Percentiles rank a stretch among this genome's conserved stretches.
phyloP scores from a whole-genome alignment of 2,888 invertebrate species.

The Siphonodentalium dalli region DNA sequence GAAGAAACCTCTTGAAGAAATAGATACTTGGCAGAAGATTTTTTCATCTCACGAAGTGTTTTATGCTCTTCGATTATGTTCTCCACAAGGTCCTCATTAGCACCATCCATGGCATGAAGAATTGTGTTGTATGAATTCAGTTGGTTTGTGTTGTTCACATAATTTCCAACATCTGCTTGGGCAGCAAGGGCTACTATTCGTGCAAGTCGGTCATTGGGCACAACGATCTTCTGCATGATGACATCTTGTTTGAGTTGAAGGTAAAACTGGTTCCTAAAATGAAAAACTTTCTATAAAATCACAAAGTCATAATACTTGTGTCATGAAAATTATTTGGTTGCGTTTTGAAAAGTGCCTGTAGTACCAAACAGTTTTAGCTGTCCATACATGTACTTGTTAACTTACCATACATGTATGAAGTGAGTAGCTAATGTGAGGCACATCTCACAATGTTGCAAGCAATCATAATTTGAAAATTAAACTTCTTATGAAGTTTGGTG shows the following conservation, averaged over 20 bases:
- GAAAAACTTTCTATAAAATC: constrained; percentile 7
- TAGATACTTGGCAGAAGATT: constrained; percentile 84
- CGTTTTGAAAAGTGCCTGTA: too few species aligned
- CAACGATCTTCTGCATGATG: constrained; percentile 73
- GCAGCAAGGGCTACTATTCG: constrained; percentile 80
- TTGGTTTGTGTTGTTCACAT: constrained; percentile 35
- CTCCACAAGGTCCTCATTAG: constrained; percentile 26
- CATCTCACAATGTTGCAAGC: too few species aligned
- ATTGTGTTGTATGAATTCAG: constrained; percentile 35
- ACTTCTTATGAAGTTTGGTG: too few species aligned
- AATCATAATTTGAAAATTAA: too few species aligned
- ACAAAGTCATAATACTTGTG: too few species aligned
- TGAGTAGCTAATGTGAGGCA: too few species aligned
- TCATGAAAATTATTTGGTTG: too few species aligned
- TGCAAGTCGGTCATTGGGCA: constrained; percentile 75
- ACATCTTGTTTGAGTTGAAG: constrained; percentile 82
- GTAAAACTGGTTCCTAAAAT: constrained; percentile 78
- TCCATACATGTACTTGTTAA: too few species aligned
- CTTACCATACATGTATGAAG: too few species aligned
- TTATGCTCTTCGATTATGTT: constrained; percentile 44
- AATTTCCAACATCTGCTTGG: constrained; percentile 78
- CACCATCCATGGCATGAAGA: constrained; percentile 30
- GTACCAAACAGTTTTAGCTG: too few species aligned
- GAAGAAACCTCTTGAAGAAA: constrained; percentile 81
- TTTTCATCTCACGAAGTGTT: constrained; percentile 72